Percentiles rank a stretch among this genome's conserved stretches.
phyloP scores from a whole-genome alignment of 1,140 invertebrate genomes.

The Tetranychus cinnabarinus region DNA sequence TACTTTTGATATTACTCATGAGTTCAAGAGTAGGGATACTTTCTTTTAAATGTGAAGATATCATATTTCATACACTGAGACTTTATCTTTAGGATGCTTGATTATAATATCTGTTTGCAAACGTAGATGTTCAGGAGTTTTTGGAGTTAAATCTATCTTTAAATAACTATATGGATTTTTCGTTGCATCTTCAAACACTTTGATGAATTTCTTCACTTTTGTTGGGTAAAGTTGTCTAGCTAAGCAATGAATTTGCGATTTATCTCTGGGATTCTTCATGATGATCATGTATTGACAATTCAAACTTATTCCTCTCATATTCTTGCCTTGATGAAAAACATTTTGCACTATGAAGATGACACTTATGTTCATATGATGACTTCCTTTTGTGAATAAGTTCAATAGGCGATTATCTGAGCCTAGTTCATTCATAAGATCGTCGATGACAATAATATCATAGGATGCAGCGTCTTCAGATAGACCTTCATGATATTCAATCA shows the following conservation, averaged over 20 bases:
- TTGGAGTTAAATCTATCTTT: slow-evolving; percentile 1
- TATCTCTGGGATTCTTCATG: slow-evolving; percentile 23
- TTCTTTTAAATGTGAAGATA: no score
- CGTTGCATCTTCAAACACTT: slow-evolving; percentile 16
- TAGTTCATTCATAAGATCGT: slow-evolving; percentile 21
- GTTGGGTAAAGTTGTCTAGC: slow-evolving; percentile 18
- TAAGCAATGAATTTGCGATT: slow-evolving; percentile 19
- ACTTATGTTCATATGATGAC: slow-evolving; percentile 20
- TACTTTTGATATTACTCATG: no score
- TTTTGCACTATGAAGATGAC: slow-evolving; percentile 23
- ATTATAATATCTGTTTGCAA: not conserved
- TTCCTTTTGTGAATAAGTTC: slow-evolving; percentile 21
- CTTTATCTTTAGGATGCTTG: no score
- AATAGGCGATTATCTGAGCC: slow-evolving; percentile 16
- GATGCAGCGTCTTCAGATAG: not conserved
- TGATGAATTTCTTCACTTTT: slow-evolving; percentile 19
- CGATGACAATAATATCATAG: slow-evolving; percentile 15
- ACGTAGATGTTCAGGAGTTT: not conserved
- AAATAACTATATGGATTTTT: slow-evolving; percentile 1
- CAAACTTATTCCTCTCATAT: slow-evolving; percentile 19
- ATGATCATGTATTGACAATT: slow-evolving; percentile 20
- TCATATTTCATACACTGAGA: no score
- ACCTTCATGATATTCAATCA: not conserved
- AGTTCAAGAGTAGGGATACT: no score
- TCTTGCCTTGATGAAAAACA: slow-evolving; percentile 21